Evolutionary conservation across 2,113 vertebrate genomes (phyloP).

Genomic region (Spea bombifrons): DNA sequence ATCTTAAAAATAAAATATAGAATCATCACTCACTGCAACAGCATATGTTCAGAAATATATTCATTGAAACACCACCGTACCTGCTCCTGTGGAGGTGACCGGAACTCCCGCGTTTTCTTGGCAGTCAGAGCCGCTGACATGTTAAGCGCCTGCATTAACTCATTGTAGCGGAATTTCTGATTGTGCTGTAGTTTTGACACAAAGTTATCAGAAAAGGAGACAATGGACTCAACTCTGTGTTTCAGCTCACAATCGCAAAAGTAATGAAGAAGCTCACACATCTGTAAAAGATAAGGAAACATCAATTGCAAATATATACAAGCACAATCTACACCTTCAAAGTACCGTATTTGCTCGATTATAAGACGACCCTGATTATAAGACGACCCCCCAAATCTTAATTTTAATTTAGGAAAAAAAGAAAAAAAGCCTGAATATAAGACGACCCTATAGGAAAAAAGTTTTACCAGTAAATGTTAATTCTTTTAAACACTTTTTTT

Average conservation of each 20-base stretch:
- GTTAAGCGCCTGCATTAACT: conserved; percentile 93
- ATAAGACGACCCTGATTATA: no score
- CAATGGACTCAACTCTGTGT: conserved; percentile 92
- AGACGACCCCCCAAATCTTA: no score
- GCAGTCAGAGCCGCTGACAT: conserved; percentile 96
- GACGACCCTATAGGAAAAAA: no score
- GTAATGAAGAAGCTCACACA: conserved; percentile 94
- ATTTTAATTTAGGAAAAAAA: no score
- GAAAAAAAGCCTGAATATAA: no score
- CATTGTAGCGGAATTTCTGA: conserved; percentile 94
- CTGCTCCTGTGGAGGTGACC: conserved; percentile 95
- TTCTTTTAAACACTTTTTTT: no score
- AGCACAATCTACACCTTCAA: no score
- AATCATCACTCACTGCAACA: not conserved
- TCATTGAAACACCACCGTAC: conserved; percentile 55
- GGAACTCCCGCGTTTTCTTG: conserved; percentile 94
- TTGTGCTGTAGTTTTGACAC: conserved; percentile 93
- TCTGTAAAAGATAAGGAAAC: conserved; percentile 65
- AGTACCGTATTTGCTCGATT: no score
- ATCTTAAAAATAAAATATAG: conserved; percentile 69
- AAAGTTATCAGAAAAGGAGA: conserved; percentile 88
- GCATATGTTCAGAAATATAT: not conserved
- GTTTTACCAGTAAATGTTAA: no score
- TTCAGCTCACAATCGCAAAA: conserved; percentile 96
- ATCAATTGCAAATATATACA: no score